Base-by-base conservation (phyloP, 2,888 invertebrate species). In the Odontothrips loti region DNA sequence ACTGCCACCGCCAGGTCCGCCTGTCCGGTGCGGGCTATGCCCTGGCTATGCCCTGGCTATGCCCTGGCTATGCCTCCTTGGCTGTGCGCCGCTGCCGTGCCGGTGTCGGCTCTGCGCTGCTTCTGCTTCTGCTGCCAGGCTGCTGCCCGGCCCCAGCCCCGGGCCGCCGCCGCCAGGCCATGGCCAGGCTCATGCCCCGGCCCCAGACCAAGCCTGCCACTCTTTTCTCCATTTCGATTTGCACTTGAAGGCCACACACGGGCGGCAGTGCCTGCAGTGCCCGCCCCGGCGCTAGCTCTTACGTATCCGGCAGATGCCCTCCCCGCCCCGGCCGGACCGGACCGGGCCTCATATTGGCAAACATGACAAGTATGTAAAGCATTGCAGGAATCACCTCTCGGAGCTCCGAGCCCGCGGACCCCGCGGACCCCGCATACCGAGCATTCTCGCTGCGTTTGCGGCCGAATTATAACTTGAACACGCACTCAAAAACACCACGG, bases 311-410 rank as follows among this genome's bases (percentile, higher is more conserved):
- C 34, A 43, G 34, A 43, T 43, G 34, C 68, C 68, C 58, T 6
- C n/a, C 58, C 58, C 68, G 68, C 68, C 78, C 75, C 68, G 27
- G 68, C 10, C 68, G 68, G 68, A 17, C 82, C 79, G 79, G 85
- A 85, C 86, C 86, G 86, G 86, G 86, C 85, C 86, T 84, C 84
- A 84, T 84, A 84, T 85, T 85, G 86, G 86, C 86, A 85, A 86
- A 85, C 85, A 85, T 91, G 92, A 91, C 92, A 92, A 92, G 91
- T 92, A 92, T 92, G 92, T 91, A 91, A 92, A 92, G 91, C 92
- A 92, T 92, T 92, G 91, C 90, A 91, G 91, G 92, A 92, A 85
- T 92, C 90, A 91, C 91, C 34, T 43, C 34, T 43, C 3, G 34
- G 34, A 43, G 34, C 34, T 43, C 3, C 3, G 34, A 43, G 34